Conservation (phyloP, 2,888 invertebrate species). For the Cantharis flavilabris region DNA sequence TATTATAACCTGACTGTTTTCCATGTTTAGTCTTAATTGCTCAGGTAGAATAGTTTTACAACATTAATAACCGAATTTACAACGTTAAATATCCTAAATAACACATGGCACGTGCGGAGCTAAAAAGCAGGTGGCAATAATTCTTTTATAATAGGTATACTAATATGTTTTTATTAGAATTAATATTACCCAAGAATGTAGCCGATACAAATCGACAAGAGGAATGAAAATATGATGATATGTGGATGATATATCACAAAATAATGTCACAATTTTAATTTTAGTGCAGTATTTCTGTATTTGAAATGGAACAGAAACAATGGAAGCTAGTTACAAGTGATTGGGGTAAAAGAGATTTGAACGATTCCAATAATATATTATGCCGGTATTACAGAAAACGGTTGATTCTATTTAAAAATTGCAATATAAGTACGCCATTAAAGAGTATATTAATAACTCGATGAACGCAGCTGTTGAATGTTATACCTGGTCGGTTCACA, state of each 20-base stretch:
- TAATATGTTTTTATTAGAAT: constrained; percentile 4
- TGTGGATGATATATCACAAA: neutral
- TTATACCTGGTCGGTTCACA: constrained; percentile 19
- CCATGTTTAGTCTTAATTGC: neutral
- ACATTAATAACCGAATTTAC: neutral
- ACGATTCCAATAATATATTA: neutral
- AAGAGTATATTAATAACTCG: constrained; percentile 25
- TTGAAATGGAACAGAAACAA: neutral
- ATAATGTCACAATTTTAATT: neutral
- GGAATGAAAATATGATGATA: neutral
- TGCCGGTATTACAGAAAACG: neutral
- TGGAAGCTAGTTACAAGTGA: neutral
- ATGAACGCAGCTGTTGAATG: constrained; percentile 18
- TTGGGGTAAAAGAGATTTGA: neutral
- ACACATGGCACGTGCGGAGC: constrained; percentile 38
- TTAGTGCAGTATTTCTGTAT: neutral
- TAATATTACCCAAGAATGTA: neutral
- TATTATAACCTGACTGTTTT: neutral
- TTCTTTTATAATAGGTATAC: neutral
- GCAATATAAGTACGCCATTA: constrained; percentile 24
- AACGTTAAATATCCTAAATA: constrained; percentile 4
- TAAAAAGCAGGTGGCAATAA: constrained; percentile 34
- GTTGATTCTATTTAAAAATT: constrained; percentile 15
- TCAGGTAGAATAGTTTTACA: neutral
- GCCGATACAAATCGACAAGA: neutral